Conservation (phyloP, 1,140 invertebrate genomes). For the Scaptodrosophila lebanonensis region DNA sequence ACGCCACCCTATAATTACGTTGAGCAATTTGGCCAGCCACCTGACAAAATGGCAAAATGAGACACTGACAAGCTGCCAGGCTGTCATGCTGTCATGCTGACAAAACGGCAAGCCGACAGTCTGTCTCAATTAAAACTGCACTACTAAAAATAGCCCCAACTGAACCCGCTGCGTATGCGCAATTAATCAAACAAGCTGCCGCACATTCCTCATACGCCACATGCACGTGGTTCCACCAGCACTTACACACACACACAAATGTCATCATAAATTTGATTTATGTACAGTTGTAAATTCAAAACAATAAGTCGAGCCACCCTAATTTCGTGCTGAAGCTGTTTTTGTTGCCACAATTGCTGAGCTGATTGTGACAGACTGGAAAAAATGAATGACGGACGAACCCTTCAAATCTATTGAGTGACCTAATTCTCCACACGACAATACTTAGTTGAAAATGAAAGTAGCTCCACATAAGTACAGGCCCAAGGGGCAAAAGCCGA, state of each 20-base stretch:
- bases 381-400: no score
- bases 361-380: no score
- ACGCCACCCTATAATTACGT: slow-evolving; percentile 1
- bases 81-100: no score
- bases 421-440: no score
- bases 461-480: slow-evolving; percentile 1
- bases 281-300: no score
- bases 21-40: no score
- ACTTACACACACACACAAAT: not conserved
- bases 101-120: no score
- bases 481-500: no score
- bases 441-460: slow-evolving; percentile 39
- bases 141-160: slow-evolving; percentile 15
- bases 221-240: not conserved
- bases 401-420: no score
- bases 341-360: not conserved
- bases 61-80: no score
- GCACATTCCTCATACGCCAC: slow-evolving; percentile 22
- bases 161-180: slow-evolving; percentile 29
- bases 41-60: no score
- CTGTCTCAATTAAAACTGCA: not conserved
- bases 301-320: not conserved
- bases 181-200: slow-evolving; percentile 8
- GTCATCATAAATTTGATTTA: not conserved
- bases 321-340: no score